Conservation (phyloP, 1,140 invertebrate genomes). For the Neuroterus valhalla region DNA sequence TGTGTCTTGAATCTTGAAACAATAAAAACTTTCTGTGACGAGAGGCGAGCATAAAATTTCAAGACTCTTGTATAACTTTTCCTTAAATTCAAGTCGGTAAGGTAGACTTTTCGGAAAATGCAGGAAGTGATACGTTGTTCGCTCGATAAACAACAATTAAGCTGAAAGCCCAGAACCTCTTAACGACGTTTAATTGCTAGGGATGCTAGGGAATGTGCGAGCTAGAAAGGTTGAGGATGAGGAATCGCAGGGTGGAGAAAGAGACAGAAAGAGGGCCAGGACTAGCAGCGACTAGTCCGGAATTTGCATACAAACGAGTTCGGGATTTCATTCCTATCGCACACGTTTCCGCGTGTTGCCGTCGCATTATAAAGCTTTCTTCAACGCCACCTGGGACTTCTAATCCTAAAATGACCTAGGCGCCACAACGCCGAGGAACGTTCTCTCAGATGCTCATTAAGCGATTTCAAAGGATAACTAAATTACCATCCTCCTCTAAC, state of each 20-base stretch:
- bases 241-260: conserved; percentile 35
- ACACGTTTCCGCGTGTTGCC: conserved; percentile 29
- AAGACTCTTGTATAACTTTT: conserved; percentile 3
- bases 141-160: conserved; percentile 60
- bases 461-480: conserved; percentile 15
- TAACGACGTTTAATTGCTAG: conserved; percentile 58
- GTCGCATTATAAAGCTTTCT: conserved; percentile 26
- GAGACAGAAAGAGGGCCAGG: not conserved
- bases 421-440: conserved; percentile 1
- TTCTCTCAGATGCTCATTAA: conserved; percentile 2
- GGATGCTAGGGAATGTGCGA: conserved; percentile 38
- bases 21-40: not conserved
- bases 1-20: not conserved
- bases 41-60: not conserved
- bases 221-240: conserved; percentile 15
- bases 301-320: conserved; percentile 64
- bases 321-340: conserved; percentile 32
- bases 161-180: conserved; percentile 50
- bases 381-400: conserved; percentile 23
- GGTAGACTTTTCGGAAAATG: conserved; percentile 9
- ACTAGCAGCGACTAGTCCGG: not conserved
- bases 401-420: conserved; percentile 26
- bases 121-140: conserved; percentile 14
- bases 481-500: not conserved
- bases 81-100: not conserved